Percentiles rank a stretch among this genome's conserved stretches.
Conservation (phyloP, 2,888 invertebrate species). For the Saturnia japonica region DNA sequence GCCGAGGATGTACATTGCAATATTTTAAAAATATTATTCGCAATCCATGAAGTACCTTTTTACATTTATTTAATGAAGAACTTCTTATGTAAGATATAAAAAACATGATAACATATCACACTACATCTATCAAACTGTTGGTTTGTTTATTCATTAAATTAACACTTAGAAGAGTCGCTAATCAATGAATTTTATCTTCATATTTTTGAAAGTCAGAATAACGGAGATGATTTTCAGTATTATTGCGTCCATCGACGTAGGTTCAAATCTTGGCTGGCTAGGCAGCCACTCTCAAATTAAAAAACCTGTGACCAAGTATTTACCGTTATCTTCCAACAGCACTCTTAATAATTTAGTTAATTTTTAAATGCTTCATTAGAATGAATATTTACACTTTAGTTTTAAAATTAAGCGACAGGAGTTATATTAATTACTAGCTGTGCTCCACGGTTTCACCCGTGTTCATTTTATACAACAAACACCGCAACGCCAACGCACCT, state of each 20-base stretch:
- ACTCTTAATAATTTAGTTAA: too few relatives aligned
- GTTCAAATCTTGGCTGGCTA: not conserved
- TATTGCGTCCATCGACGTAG: not conserved
- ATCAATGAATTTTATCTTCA: not conserved
- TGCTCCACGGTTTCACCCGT: too few relatives aligned
- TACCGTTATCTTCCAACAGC: too few relatives aligned
- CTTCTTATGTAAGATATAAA: not conserved
- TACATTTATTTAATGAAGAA: not conserved
- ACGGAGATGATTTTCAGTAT: not conserved
- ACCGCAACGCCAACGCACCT: too few relatives aligned
- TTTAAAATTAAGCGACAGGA: too few relatives aligned
- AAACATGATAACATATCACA: not conserved
- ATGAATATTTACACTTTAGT: too few relatives aligned
- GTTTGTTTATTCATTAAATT: not conserved
- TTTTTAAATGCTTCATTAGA: too few relatives aligned
- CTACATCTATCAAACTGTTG: not conserved
- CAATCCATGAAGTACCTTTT: not conserved
- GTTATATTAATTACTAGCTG: too few relatives aligned
- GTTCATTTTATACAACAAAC: too few relatives aligned
- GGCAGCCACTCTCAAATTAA: too few relatives aligned
- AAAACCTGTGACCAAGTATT: too few relatives aligned
- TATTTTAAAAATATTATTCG: not conserved
- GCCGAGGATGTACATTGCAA: too few relatives aligned
- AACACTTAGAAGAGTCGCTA: conserved; percentile 11
- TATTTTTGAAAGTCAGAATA: not conserved